Conservation (phyloP, 2,888 invertebrate genomes). For the Clusia tigrina region DNA sequence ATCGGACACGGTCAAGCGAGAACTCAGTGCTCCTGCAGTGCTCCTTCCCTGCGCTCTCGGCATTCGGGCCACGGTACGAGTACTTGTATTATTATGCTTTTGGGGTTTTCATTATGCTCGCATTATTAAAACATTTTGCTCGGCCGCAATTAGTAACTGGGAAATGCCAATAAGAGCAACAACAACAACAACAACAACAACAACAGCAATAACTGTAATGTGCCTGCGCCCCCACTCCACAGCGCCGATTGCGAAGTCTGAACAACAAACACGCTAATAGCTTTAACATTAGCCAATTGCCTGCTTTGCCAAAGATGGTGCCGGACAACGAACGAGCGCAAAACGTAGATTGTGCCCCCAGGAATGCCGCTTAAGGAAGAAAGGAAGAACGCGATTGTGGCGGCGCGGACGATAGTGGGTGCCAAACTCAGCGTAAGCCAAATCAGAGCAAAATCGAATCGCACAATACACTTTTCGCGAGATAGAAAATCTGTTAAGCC, state of each 20-base stretch:
- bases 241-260: constrained; percentile 26
- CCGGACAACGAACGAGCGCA: not conserved
- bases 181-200: constrained; percentile 14
- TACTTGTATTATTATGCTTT: too few relatives aligned
- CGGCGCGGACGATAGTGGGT: not conserved
- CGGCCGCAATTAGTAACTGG: constrained; percentile 44
- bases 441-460: constrained; percentile 28
- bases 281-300: constrained; percentile 34
- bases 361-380: not conserved
- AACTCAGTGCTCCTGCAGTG: too few relatives aligned
- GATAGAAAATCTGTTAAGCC: constrained; percentile 18
- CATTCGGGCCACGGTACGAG: too few relatives aligned
- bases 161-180: constrained; percentile 35
- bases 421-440: constrained; percentile 15
- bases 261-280: constrained; percentile 38
- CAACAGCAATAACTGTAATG: constrained; percentile 21
- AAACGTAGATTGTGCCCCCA: not conserved
- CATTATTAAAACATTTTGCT: constrained; percentile 42
- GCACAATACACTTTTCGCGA: constrained; percentile 25
- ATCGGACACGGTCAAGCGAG: too few relatives aligned
- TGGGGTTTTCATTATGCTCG: constrained; percentile 35
- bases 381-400: constrained; percentile 4
- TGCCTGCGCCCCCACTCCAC: not conserved
- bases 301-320: constrained; percentile 12
- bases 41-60: too few relatives aligned